Base-by-base conservation (phyloP, 2,888 invertebrate species). In the Desoria tigrina region DNA sequence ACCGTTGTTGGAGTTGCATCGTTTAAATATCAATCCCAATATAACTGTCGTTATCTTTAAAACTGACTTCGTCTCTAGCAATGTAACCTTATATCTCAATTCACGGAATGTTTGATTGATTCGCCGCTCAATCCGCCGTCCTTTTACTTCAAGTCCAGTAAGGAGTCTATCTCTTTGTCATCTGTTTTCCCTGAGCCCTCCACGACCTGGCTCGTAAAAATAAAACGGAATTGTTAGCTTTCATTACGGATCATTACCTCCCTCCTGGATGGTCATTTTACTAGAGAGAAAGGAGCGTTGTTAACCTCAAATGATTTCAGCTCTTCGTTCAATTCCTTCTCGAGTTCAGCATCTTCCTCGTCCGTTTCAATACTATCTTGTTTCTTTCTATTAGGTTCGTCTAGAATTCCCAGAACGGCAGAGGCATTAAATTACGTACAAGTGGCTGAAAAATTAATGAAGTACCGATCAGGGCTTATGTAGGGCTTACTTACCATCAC, bases 301-400 rank as follows among this genome's bases (percentile, higher is more conserved):
- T 61, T 61, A 69, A 95, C 90, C 82, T 96, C 95, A 81, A 92
- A 96, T 80, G 95, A 94, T 81, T 93, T 92, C 77, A 96, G 85
- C 82, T 96, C 95, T 57, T 93, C 93, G 80, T 94, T 94, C 79
- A 96, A 83, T 82, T 96, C 95, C 80, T 90, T 91, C 84, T 96
- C 96, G 94, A 76, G 62, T 32, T 65, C 72, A n/a, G 65, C 71
- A 55, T 71, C 55, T 51, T 75, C 75, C 37, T 68, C 70, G 65
- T 72, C 72, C 32, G 70, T 68, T 27, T 72, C 72, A 63, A 68
- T 68, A 59, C 66, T 70, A 63, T 70, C 70, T 16, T 68, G 68
- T 58, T 68, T 69, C 68, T 74, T 73, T 57, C 71, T 71, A 61
- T 69, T 74, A 54, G 75, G 68, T 62, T 73, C 73, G 61, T 65